Conservation (phyloP, 2,113 vertebrate genomes). For the Gallinago jamesoni region DNA sequence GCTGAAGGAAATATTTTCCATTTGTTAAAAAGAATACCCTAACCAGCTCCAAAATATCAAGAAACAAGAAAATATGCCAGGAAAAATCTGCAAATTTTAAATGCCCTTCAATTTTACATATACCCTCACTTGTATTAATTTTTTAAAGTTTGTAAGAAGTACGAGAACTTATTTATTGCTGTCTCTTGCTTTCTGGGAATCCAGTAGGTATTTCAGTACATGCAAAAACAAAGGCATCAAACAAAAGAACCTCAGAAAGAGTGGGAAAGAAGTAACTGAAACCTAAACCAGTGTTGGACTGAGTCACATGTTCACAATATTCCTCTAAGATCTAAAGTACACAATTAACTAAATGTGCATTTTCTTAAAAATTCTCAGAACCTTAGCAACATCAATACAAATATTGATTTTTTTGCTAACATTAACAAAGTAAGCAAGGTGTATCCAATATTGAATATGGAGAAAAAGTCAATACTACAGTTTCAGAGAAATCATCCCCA, state of each 20-base stretch:
- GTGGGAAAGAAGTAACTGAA: background rate
- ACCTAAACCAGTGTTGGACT: background rate
- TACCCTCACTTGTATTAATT: background rate
- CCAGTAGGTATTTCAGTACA: background rate
- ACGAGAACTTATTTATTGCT: background rate
- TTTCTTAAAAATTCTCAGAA: background rate
- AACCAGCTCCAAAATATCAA: background rate
- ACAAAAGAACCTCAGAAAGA: background rate
- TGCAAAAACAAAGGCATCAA: background rate
- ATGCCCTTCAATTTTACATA: background rate
- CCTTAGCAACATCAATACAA: background rate
- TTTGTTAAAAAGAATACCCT: background rate
- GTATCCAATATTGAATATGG: background rate
- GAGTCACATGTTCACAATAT: background rate
- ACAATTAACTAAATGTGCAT: background rate
- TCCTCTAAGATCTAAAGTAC: background rate
- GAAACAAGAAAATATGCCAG: background rate
- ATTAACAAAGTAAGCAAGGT: constrained; percentile 5
- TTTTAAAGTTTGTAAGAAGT: background rate
- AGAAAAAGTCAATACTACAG: background rate
- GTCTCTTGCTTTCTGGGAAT: background rate
- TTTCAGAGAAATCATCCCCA: background rate
- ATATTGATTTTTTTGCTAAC: background rate
- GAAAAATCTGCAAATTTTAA: background rate
- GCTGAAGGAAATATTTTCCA: background rate